Evolutionary conservation across 2,797 vertebrate species (phyloP), one percentile per base, ranked within the genome.

Genomic region (Orientallactaga sibirica): DNA sequence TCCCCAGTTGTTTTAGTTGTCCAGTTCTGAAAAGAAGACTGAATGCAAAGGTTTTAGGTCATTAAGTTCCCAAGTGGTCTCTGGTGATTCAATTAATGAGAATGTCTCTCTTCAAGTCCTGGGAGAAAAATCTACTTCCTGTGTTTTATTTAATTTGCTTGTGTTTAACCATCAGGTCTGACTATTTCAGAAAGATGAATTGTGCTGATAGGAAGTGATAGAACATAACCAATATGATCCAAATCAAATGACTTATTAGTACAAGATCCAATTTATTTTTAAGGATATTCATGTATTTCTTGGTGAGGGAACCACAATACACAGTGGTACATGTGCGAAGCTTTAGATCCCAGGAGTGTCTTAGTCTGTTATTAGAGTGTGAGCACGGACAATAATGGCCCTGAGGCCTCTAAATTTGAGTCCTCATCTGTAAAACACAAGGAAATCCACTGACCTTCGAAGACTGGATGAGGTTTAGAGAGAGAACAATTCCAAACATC

Each of bases 91-190:
- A 76, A 4, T 81, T 87, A 93, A 62, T 24, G 48, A 94, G 83
- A 95, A 33, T 86, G 15, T 78, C 86, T 75, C 83, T 15, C 14
- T 27, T 84, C 66, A 93, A 94, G 86, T n/a, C 82, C 27, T 89
- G 70, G 87, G 89, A 83, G 83, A 96, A 96, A 68, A 94, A 93
- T 88, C 3, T 0, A 90, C 92, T 85, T 93, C 88, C 76, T 92
- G 84, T 86, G 74, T 91, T 95, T 85, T 89, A 92, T n/a, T 91
- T 86, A 90, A 77, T 85, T 85, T 87, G 74, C 62, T 91, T 93
- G 87, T 81, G 80, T 55, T 86, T 92, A 76, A 33, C 83, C 76
- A 80, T 90, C 82, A 11, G 0, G 71, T 58, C 27, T 92, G 80
- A 95, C 20, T 85, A 77, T 90, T 86, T 94, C 33, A 82, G 86